Evolutionary conservation across 2,113 vertebrate genomes (phyloP).

Genomic region (Rhombomys opimus): DNA sequence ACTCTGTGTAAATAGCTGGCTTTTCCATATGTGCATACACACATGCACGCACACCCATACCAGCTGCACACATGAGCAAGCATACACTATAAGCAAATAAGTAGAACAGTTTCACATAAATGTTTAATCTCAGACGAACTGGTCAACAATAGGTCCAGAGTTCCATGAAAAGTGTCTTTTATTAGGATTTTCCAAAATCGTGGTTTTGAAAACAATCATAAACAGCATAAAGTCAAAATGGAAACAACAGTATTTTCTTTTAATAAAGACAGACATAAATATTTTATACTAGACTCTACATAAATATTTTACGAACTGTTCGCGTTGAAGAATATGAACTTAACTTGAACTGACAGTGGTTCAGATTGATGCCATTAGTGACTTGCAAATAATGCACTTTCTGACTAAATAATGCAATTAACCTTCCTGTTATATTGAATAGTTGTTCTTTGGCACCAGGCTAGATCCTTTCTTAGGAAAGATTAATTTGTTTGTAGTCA

Average conservation of each 20-base stretch:
- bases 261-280: background rate
- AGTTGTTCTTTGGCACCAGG: background rate
- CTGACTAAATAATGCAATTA: background rate
- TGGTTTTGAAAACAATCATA: conserved; percentile 48
- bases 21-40: background rate
- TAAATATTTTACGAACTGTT: background rate
- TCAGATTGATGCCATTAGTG: conserved; percentile 24
- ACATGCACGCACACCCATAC: background rate
- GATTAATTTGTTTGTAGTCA: conserved; percentile 40
- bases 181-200: background rate
- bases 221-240: conserved; percentile 24
- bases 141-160: background rate
- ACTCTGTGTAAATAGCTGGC: background rate
- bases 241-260: conserved; percentile 1
- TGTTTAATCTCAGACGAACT: conserved; percentile 16
- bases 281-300: background rate
- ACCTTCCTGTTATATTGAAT: conserved; percentile 40
- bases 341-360: conserved; percentile 33
- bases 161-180: background rate
- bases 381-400: conserved; percentile 31
- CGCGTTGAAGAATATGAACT: conserved; percentile 48
- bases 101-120: background rate
- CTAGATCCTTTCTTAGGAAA: background rate
- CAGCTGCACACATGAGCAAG: background rate
- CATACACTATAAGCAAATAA: background rate